These are phyloP conservation scores for Bombus huntii DNA, from an alignment of 1,140 invertebrate species.

Conservation along the genomic window DNA sequence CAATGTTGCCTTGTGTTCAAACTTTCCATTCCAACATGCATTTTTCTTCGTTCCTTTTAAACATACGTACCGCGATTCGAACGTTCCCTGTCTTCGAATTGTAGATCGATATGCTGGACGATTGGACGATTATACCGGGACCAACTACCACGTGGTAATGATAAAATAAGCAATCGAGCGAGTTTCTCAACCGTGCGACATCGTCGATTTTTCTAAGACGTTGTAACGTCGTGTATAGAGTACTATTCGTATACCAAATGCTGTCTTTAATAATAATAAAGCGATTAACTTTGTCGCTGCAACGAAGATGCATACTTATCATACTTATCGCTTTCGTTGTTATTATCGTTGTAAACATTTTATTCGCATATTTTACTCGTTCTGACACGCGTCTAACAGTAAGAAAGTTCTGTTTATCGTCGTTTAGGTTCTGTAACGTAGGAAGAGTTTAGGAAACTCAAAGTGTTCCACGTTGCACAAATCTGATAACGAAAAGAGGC, in stretches of 20 bases:
- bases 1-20: slow-evolving; percentile 22
- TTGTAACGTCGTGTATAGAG: no score
- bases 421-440: background rate
- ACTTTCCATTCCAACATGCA: background rate
- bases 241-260: background rate
- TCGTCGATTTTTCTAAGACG: no score
- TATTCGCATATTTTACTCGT: background rate
- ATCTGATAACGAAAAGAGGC: background rate
- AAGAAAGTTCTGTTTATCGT: no score
- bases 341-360: background rate
- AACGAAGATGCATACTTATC: background rate
- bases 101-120: background rate
- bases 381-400: background rate
- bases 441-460: background rate
- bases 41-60: no score
- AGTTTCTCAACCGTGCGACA: no score
- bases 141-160: no score
- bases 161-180: no score
- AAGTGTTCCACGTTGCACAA: background rate
- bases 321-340: no score
- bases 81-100: no score
- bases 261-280: background rate
- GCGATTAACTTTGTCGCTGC: background rate
- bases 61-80: no score
- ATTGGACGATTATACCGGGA: no score